Base-by-base conservation (phyloP, 2,888 invertebrate genomes). In the Dryocosmus kuriphilus region DNA sequence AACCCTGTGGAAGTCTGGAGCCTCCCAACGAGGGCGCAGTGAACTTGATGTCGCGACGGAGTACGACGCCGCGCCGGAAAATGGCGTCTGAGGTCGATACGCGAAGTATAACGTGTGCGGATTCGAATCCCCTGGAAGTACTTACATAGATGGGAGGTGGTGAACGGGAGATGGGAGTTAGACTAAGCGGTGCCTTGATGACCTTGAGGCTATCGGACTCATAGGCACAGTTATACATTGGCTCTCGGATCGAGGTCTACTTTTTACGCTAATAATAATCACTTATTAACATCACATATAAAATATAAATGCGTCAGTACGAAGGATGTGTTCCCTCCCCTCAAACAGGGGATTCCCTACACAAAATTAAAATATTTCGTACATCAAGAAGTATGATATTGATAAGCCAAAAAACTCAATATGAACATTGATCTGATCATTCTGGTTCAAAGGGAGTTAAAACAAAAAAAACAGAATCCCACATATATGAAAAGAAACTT, bases 1-100 rank as follows among this genome's bases (percentile, higher is more conserved):
- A 75, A 74, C 57, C 60, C 24, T 51, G 62, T 63, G 65, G 74
- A 57, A 60, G 75, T 51, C 67, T 63, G 65, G 74, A 57, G 62
- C 76, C 74, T 38, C 81, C 79, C 79, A 81, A 84, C 85, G 87
- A 85, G 84, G 88, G 88, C 88, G 85, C 88, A 87, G 87, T 85
- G 87, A 87, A 87, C 86, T 83, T 82, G 80, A 81, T 83, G 86
- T 82, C 85, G 85, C 87, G 87, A 83, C 88, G 84, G 80, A 80
- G 80, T 81, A 80, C 82, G 87, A 86, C 88, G 86, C 86, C 88
- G 86, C 88, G 86, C 86, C 88, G 86, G 84, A 85, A 85, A 87
- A 87, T 86, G 85, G 87, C 87, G 83, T 81, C 85, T 80, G 79
- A 82, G 86, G 86, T 86, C 86, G 86, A 86, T 86, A 86, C 82